Evolutionary conservation across 2,797 vertebrate species (phyloP), one percentile per base, ranked within the genome.

Genomic region (Catharus ustulatus): DNA sequence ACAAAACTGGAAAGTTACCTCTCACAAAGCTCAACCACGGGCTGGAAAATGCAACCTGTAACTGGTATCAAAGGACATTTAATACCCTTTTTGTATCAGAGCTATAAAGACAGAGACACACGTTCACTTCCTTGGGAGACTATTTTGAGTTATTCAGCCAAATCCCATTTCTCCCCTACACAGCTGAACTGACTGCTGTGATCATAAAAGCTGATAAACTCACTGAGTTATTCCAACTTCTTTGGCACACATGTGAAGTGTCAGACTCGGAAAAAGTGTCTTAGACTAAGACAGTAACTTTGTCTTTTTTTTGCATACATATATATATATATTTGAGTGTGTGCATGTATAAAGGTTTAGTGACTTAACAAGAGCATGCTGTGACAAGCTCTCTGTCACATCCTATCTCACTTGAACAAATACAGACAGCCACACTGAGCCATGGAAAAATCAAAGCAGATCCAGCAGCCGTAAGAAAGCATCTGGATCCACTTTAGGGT

Each of bases 401-500:
- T 57, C 79, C 67, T 85, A 88, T 86, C 79, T 82, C 59, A 36
- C 18, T 79, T 84, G 63, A 88, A 89, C 30, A 91, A 95, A 95
- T 36, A 61, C 55, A 91, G 76, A 79, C 1, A 7, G 73, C 85
- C 61, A 48, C 49, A 51, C 3, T 27, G 72, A 92, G 75, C 78
- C 76, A 74, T n/a, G 78, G 73, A 66, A 91, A 94, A 93, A 88
- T 45, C 48, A 84, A 86, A 88, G 69, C 58, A 84, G 84, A 87
- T 67, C 34, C 79, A 89, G 84, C 84, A 88, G 73, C n/a, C 10
- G 0, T 67, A 91, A 75, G 63, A 81, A 92, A 90, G 78, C 94
- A 96, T 96, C 96, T 96, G 96, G 95, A 94, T 94, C 87, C 85
- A 95, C 89, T 97, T 95, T 82, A 86, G 34, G 67, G 79, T 67